Conservation (phyloP, 2,888 invertebrate species). For the Melieria omissa region DNA sequence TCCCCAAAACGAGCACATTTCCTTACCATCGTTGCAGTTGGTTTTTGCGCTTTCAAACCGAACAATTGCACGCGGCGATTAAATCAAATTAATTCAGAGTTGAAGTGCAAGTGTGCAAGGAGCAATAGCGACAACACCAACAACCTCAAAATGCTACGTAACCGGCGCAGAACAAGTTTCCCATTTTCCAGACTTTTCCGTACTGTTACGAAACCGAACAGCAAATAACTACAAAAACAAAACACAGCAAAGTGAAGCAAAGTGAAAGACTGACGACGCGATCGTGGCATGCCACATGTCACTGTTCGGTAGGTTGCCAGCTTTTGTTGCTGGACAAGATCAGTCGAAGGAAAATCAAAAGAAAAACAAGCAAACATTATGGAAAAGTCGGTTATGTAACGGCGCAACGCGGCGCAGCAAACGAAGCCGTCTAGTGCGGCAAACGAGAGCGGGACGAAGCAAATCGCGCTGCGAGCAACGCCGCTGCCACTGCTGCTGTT, state of each 20-base stretch:
- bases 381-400: slow-evolving; percentile 51
- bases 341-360: slow-evolving; percentile 40
- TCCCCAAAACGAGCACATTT: too few species aligned
- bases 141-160: slow-evolving; percentile 29
- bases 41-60: too few species aligned
- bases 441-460: slow-evolving; percentile 20
- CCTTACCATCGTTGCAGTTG: too few species aligned
- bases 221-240: slow-evolving; percentile 13
- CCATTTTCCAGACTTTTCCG: slow-evolving; percentile 46
- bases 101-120: slow-evolving; percentile 42
- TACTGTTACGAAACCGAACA: slow-evolving; percentile 38
- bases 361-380: slow-evolving; percentile 40
- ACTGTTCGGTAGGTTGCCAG: neutral
- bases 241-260: neutral
- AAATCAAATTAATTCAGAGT: slow-evolving; percentile 31
- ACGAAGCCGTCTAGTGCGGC: too few species aligned
- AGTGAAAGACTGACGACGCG: neutral
- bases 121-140: slow-evolving; percentile 39
- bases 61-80: neutral
- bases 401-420: too few species aligned
- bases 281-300: neutral
- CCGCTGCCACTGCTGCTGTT: neutral
- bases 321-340: slow-evolving; percentile 36
- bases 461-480: slow-evolving; percentile 21
- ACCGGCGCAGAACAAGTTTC: slow-evolving; percentile 39